Evolutionary conservation across 2,888 invertebrate species (phyloP), one percentile per base, ranked within the genome.

Genomic region (Phoronis australis): DNA sequence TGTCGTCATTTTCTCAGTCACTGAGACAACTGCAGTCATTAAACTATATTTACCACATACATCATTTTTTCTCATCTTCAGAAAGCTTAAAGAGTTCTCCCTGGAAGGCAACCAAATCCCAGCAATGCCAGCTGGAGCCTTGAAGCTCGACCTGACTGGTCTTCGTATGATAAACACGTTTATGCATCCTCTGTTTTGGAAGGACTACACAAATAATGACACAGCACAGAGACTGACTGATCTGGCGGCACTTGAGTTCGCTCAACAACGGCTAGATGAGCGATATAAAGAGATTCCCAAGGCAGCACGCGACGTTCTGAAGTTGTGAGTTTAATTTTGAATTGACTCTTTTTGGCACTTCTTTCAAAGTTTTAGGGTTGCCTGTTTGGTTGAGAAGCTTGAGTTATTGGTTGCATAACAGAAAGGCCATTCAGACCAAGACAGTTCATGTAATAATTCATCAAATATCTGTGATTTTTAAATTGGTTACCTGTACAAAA

Each of bases 101-200:
- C 25, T 72, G 42, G 75, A 75, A 50, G 75, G 75, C 4, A 75
- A 75, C 56, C 70, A 74, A 57, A 46, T 75, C 20, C 58, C 65
- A 22, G 71, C 70, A 4, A 55, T 75, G 60, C 73, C 75, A 0
- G 60, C 61, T 45, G 57, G 59, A 21, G 61, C 65, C 40, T 55
- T 69, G 18, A 46, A 62, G 38, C 59, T 66, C 37, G 57, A 62
- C 39, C 59, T 75, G 24, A 55, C 58, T 12, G 54, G 58, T 25
- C 54, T 75, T 1, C 62, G 65, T 51, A 70, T 75, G 40, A 58
- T 63, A 42, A 74, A 75, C 55, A 75, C 73, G 56, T 70, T 68
- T 56, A 71, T 75, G 72, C 74, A 75, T 55, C 75, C 75, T 4
- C 55, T 74, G 25, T 72, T 75, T 53, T 75, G 75, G 75, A 62